A percentile compares a stretch with the other conserved stretches of the same genome.
Evolutionary conservation across 2,113 vertebrate genomes (phyloP).

Genomic region (Pelobates fuscus): DNA sequence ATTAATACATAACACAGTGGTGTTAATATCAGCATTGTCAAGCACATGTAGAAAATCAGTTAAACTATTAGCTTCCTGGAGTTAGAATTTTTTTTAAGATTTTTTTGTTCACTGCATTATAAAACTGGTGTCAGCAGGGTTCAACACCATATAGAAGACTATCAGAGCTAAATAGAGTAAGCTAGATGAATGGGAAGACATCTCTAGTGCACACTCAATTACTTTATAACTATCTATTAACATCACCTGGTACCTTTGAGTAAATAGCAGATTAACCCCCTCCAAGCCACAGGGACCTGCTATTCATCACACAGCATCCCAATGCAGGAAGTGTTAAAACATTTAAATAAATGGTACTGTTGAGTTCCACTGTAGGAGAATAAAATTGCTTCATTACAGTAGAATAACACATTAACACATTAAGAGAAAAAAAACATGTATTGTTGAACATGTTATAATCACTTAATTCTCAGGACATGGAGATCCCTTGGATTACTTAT

Average conservation of each 20-base stretch:
- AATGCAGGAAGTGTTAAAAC: conserved; percentile 15
- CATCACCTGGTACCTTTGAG: conserved; percentile 69
- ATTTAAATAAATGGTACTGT: conserved; percentile 11
- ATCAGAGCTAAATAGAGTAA: conserved; percentile 81
- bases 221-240: conserved; percentile 83
- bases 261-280: conserved; percentile 66
- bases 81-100: conserved; percentile 68
- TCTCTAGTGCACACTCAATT: conserved; percentile 77
- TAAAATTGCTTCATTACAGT: conserved; percentile 8
- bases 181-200: conserved; percentile 81
- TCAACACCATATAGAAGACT: conserved; percentile 78
- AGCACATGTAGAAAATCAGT: conserved; percentile 84
- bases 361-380: conserved; percentile 12
- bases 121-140: conserved; percentile 79
- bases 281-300: conserved; percentile 25
- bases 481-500: too few relatives aligned
- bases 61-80: conserved; percentile 88
- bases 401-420: too few relatives aligned
- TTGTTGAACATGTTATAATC: too few relatives aligned
- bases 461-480: too few relatives aligned
- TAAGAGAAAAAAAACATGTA: too few relatives aligned
- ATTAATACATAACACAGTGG: too few relatives aligned
- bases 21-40: conserved; percentile 88
- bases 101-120: conserved; percentile 56
- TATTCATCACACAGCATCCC: conserved; percentile 27